A percentile compares a stretch with the other conserved stretches of the same genome.
These are phyloP conservation scores for Leptinotarsa juncta DNA, from an alignment of 2,888 invertebrate species.

Conservation along the genomic window DNA sequence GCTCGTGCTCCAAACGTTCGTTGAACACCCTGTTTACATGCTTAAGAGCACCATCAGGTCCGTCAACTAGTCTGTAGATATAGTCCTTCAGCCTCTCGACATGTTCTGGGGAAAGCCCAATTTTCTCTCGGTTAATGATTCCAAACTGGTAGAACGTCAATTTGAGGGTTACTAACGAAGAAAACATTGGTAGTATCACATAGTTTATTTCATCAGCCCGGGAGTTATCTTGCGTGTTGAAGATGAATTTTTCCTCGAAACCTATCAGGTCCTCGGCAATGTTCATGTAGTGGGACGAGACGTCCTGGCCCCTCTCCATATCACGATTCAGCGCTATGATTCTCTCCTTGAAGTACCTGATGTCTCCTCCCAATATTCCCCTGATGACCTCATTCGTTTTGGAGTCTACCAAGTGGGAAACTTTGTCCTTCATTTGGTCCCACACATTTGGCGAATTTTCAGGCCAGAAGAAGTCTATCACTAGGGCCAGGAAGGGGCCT, in stretches of 20 bases:
- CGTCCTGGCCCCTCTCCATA: background rate
- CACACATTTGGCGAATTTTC: background rate
- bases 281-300: conserved; percentile 1
- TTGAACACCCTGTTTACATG: background rate
- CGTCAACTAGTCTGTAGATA: background rate
- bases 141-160: conserved; percentile 13
- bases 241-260: conserved; percentile 15
- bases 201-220: conserved; percentile 12
- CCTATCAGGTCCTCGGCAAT: conserved; percentile 20
- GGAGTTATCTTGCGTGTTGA: background rate
- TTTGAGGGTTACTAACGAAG: conserved; percentile 6
- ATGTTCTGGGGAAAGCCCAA: conserved; percentile 7
- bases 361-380: conserved; percentile 4
- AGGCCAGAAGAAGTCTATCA: conserved; percentile 15
- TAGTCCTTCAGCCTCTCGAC: background rate
- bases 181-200: conserved; percentile 5
- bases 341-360: conserved; percentile 10
- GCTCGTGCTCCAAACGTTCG: conserved; percentile 8
- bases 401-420: background rate
- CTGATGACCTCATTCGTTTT: conserved; percentile 9
- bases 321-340: background rate
- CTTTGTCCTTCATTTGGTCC: conserved; percentile 11
- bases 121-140: background rate
- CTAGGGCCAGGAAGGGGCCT: background rate
- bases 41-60: background rate